Evolutionary conservation across 2,888 invertebrate species (phyloP).

Genomic region (Physocephala rufipes): DNA sequence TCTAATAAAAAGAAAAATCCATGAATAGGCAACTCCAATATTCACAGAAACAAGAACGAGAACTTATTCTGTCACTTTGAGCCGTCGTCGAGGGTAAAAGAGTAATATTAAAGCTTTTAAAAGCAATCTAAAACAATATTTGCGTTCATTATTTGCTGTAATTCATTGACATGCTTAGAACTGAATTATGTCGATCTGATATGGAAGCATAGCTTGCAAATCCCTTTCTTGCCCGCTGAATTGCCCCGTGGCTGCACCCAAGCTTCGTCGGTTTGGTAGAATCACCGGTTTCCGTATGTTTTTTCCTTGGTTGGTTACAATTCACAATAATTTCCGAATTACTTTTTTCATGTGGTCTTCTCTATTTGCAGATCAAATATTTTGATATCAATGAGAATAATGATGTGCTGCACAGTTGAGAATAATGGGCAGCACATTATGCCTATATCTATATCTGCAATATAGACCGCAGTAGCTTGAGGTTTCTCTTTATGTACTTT

Average conservation of each 20-base stretch:
- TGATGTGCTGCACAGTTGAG: too few relatives aligned
- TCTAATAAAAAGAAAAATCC: too few relatives aligned
- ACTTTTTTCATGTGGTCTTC: slow-evolving; percentile 16
- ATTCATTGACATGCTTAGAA: neutral
- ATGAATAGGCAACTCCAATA: too few relatives aligned
- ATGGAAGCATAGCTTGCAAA: neutral
- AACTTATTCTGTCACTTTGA: too few relatives aligned
- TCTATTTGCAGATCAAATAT: slow-evolving; percentile 34
- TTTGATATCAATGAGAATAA: slow-evolving; percentile 22
- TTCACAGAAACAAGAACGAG: too few relatives aligned
- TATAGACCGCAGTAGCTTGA: neutral
- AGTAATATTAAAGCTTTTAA: too few relatives aligned
- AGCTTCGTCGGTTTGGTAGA: slow-evolving; percentile 18
- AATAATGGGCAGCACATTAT: too few relatives aligned
- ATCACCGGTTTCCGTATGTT: too few relatives aligned
- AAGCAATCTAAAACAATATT: neutral
- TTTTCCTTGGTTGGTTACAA: slow-evolving; percentile 25
- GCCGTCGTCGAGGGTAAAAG: too few relatives aligned
- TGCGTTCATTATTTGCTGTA: neutral
- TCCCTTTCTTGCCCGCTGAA: neutral
- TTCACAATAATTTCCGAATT: slow-evolving; percentile 21
- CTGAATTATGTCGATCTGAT: neutral
- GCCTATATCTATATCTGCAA: neutral
- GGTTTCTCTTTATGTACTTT: neutral
- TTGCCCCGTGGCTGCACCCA: neutral